Evolutionary conservation across 2,888 invertebrate species (phyloP).

Genomic region (Xylota sylvarum): DNA sequence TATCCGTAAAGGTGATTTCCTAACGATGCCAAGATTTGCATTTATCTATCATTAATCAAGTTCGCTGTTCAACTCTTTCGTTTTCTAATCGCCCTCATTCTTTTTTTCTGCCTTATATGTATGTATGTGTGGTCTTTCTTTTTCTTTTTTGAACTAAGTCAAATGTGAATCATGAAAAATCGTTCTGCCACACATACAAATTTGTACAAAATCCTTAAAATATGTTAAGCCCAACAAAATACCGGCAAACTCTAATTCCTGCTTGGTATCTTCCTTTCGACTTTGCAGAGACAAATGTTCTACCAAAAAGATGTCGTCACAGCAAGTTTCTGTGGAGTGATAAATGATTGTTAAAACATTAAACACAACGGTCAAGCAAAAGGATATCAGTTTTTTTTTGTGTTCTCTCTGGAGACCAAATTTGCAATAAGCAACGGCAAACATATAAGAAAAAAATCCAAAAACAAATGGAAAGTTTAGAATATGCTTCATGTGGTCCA

Average conservation of each 20-base stretch:
- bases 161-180: constrained; percentile 37
- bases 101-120: neutral
- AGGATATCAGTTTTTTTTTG: constrained; percentile 41
- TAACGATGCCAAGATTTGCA: neutral
- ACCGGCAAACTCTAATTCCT: constrained; percentile 41
- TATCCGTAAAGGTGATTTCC: too few relatives aligned
- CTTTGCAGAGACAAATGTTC: constrained; percentile 49
- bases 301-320: constrained; percentile 68
- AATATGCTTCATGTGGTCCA: constrained; percentile 58
- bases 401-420: constrained; percentile 23
- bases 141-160: neutral
- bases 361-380: constrained; percentile 53
- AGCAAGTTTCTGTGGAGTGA: constrained; percentile 66
- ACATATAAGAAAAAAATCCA: constrained; percentile 3
- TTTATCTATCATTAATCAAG: constrained; percentile 57
- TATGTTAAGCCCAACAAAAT: constrained; percentile 29
- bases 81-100: constrained; percentile 38
- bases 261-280: constrained; percentile 5
- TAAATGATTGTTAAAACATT: constrained; percentile 68
- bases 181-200: constrained; percentile 31
- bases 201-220: constrained; percentile 57
- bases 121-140: neutral
- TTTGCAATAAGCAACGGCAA: constrained; percentile 14
- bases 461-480: constrained; percentile 29
- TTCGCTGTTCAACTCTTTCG: constrained; percentile 59